Evolutionary conservation across 1,140 invertebrate genomes (phyloP), one percentile per base, ranked within the genome.

Genomic region (Micrasema minimum): DNA sequence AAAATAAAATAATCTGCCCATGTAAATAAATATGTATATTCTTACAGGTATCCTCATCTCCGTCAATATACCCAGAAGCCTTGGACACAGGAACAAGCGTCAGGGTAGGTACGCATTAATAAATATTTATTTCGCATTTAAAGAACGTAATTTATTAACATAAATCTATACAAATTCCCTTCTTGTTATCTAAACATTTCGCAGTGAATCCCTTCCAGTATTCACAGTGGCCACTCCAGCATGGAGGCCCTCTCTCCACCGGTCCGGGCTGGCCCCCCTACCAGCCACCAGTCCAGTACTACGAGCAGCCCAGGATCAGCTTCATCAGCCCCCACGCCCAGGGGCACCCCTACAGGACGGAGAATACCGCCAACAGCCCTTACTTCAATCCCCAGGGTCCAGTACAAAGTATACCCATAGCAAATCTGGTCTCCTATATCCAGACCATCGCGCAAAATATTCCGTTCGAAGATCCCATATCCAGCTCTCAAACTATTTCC

Each of bases 41-140:
- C 57, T 16, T 43, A 38, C 69, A 71, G 69, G 62, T 53, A 26
- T 45, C 48, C 10, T 64, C 14, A 10, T 71, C 2, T 37, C 66
- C 23, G 4, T 71, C 10, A 41, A 41, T 23, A 31, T 20, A 7
- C 12, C 11, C 4, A 41, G 31, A 37, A n/a, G 37, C 20, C 6
- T 16, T 7, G 35, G 5, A 7, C 11, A 14, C 18, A 72, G 70
- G 53, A 37, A 41, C 22, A 72, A 66, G 62, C 70, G 70, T 51
- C 70, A 72, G 70, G 70, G 70, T 72, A 72, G 70, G 70, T 72
- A 61, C 55, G 70, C 62, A 72, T 67, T 67, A 62, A 10, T 45
- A 22, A 23, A 14, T 51, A 26, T 11, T 22, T 51, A 51, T n/a
- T n/a, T n/a, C n/a, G n/a, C n/a, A n/a, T n/a, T n/a, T n/a, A n/a